Evolutionary conservation across 1,140 invertebrate genomes (phyloP), one percentile per base, ranked within the genome.

Genomic region (Temnothorax nylanderi): DNA sequence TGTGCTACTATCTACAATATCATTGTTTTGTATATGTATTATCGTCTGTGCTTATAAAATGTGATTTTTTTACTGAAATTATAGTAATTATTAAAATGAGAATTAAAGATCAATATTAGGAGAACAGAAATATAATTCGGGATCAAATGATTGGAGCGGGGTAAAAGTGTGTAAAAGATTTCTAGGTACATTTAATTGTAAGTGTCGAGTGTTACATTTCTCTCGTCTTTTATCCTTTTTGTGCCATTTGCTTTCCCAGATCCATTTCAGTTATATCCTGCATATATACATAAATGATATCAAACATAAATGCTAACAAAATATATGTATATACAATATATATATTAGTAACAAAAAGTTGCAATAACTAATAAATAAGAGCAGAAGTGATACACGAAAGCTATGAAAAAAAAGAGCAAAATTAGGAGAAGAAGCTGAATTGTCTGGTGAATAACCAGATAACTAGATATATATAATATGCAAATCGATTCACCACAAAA

Each of bases 1-100:
- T 91, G 89, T 91, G 88, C 72, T 81, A 85, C 69, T 81, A 85
- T 92, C 86, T 74, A 88, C 75, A 88, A 84, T 92, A 85, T 26
- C 44, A 71, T 85, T 82, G 87, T 90, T 67, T 80, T 89, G 64
- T 67, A 85, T 78, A 88, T 90, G 89, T 93, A 92, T 93, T 93
- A 72, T 88, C 87, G 87, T 92, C 85, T 93, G 89, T 92, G 76
- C 90, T 65, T 41, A 65, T 41, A 76, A 26, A 26, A 90, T 92
- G 90, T 92, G 81, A 86, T 89, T 88, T 54, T 65, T 91, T 80
- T 90, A 86, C 84, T 67, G 84, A 93, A 91, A 91, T 89, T 69
- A 92, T 71, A 92, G 26, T 86, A 81, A 90, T 71, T 32, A 62
- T 88, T 54, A 85, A 85, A 91, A 90, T 90, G 87, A 84, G 74